Conservation (phyloP, 1,140 invertebrate species). For the Plectrocnemia conspersa region DNA sequence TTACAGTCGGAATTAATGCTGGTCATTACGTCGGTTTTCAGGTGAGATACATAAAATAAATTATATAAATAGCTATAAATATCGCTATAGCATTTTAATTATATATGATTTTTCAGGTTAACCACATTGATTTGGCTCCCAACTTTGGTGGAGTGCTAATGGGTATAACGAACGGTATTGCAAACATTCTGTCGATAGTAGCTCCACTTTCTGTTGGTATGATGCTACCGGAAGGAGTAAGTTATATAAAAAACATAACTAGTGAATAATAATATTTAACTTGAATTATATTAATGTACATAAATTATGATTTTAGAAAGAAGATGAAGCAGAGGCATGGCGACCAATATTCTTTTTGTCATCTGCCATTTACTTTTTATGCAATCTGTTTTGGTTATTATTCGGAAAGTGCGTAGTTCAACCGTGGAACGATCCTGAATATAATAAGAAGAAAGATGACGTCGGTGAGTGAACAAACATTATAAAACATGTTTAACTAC, state of each 20-base stretch:
- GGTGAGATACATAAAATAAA: constrained; percentile 40
- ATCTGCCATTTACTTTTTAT: constrained; percentile 56
- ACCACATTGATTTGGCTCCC: constrained; percentile 70
- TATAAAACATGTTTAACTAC: neutral
- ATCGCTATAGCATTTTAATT: constrained; percentile 36
- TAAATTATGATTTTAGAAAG: constrained; percentile 15
- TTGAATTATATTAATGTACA: neutral
- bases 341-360: constrained; percentile 49
- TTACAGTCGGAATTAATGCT: constrained; percentile 68
- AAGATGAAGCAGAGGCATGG: constrained; percentile 28
- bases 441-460: constrained; percentile 19
- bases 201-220: constrained; percentile 58
- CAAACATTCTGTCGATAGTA: constrained; percentile 66
- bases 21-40: constrained; percentile 63
- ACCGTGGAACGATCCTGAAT: constrained; percentile 53
- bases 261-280: neutral
- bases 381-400: constrained; percentile 57
- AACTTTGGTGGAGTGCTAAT: constrained; percentile 66
- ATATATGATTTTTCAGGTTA: constrained; percentile 46
- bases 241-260: neutral
- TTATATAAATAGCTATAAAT: neutral
- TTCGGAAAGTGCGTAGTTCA: constrained; percentile 57
- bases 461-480: constrained; percentile 14
- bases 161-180: constrained; percentile 68
- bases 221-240: constrained; percentile 57